Evolutionary conservation across 2,113 vertebrate genomes (phyloP).

Genomic region (Lonchura striata): DNA sequence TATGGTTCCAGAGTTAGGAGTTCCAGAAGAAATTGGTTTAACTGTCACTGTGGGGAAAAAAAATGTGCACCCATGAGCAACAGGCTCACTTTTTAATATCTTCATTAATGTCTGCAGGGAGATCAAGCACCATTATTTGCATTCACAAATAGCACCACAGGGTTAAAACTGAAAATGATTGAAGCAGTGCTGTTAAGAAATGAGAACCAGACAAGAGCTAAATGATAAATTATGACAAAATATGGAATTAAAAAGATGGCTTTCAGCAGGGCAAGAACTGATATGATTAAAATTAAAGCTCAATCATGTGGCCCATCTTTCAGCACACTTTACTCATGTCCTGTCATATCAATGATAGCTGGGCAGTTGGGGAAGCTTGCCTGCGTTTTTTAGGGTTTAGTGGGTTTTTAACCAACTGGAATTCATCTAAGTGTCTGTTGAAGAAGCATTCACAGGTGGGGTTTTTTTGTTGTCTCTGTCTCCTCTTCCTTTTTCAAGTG

Average conservation of each 20-base stretch:
- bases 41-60: background rate
- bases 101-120: background rate
- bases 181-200: background rate
- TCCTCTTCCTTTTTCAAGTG: background rate
- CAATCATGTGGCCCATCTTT: background rate
- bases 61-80: background rate
- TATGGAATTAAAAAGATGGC: background rate
- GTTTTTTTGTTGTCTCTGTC: background rate
- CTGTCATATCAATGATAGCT: background rate
- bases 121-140: background rate
- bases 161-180: background rate
- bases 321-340: background rate
- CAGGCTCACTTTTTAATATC: background rate
- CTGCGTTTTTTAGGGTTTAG: background rate
- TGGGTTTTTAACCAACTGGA: background rate
- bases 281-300: background rate
- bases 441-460: background rate
- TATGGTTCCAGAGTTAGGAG: background rate
- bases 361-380: background rate
- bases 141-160: background rate
- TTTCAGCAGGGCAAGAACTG: background rate
- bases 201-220: background rate
- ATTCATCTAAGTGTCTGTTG: background rate
- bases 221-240: background rate
- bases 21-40: background rate